phyloP scores from a whole-genome alignment of 2,888 invertebrate species.

The Gymnoscelis rufifasciata region DNA sequence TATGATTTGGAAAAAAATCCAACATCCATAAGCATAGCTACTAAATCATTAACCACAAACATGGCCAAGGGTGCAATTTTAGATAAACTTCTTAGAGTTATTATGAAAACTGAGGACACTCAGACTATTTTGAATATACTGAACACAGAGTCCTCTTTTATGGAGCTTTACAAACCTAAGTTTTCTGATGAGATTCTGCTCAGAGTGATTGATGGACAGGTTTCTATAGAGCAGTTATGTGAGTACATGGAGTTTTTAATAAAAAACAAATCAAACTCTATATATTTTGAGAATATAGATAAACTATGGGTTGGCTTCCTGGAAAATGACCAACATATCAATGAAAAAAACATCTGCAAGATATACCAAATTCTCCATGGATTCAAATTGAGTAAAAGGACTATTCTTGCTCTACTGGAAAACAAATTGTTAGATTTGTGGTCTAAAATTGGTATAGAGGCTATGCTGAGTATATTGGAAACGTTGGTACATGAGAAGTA shows the following conservation, averaged over 20 bases:
- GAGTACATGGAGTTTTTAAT: conserved; percentile 77
- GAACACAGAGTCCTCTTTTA: conserved; percentile 56
- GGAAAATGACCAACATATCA: conserved; percentile 77
- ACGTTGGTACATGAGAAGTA: conserved; percentile 59
- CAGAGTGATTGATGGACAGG: conserved; percentile 79
- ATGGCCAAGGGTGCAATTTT: conserved; percentile 68
- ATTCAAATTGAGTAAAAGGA: conserved; percentile 79
- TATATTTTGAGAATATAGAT: conserved; percentile 77
- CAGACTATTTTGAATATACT: conserved; percentile 67
- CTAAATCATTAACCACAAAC: conserved; percentile 48
- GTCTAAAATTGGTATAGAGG: conserved; percentile 70
- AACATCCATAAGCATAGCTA: conserved; percentile 35
- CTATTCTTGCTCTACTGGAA: conserved; percentile 78
- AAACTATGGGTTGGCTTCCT: conserved; percentile 83
- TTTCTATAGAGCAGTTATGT: conserved; percentile 80
- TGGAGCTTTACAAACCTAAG: conserved; percentile 68
- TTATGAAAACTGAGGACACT: conserved; percentile 69
- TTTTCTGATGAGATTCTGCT: conserved; percentile 81
- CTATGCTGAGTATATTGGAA: conserved; percentile 71
- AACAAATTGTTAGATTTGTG: conserved; percentile 77
- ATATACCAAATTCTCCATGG: conserved; percentile 78
- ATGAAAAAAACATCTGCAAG: conserved; percentile 75
- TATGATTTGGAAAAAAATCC: conserved; percentile 61
- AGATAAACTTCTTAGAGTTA: conserved; percentile 65
- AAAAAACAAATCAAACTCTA: conserved; percentile 61